Base-by-base conservation (phyloP, 2,797 vertebrate genomes). In the Phylloscopus collybita region DNA sequence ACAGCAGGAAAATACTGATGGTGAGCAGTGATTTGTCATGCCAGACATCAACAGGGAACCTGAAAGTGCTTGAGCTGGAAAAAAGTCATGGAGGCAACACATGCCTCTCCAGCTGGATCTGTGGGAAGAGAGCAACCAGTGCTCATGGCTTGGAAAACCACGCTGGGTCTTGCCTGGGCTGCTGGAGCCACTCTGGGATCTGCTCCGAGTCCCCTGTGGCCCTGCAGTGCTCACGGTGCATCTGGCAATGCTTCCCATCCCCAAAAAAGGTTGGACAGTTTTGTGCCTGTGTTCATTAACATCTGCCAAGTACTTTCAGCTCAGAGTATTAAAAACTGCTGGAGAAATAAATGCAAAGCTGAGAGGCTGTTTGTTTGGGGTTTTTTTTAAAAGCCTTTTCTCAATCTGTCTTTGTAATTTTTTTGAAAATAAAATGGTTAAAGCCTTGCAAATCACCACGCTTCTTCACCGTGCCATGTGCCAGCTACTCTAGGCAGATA, bases 401-500 rank as follows among this genome's bases (percentile, higher is more conserved):
- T 84, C 93, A 92, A 86, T 94, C 85, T 93, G 85, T n/a, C 86
- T 80, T 73, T 50, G 65, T 62, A 78, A 75, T 73, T 84, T 81
- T 93, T 86, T 51, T 16, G 90, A 86, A 94, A 85, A 91, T 75
- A 91, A 92, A 97, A 88, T 34, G 38, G 78, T 86, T 92, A 83
- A 96, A 92, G 66, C 76, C 84, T 88, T 56, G 85, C 79, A 93
- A 93, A 88, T 61, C 76, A 56, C 79, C 75, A 38, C 18, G 15
- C 34, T 90, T 84, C 80, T 82, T 86, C 38, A 8, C 59, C 6
- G 7, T 44, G 81, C 92, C 84, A 21, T 67, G 90, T 83, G 95
- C 86, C 96, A 95, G 76, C 80, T 80, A 90, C 92, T 95, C 87
- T 27, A 96, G 93, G 96, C 95, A 93, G 83, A 89, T 70, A 93